Conservation (phyloP, 2,797 vertebrate genomes). For the Phoeniculus purpureus region DNA sequence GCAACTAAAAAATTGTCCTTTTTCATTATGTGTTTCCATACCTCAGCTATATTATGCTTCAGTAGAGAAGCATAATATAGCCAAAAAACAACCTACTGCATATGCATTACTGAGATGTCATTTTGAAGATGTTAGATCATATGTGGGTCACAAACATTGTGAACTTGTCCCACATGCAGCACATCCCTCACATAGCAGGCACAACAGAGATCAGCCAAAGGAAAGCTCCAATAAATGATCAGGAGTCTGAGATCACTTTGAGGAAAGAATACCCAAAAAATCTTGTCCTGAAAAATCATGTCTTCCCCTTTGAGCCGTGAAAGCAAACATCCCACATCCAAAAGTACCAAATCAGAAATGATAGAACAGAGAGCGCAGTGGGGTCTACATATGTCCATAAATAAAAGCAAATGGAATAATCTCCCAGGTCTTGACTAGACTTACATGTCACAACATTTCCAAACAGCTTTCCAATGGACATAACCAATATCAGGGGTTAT, state of each 20-base stretch:
- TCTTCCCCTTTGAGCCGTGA: background rate
- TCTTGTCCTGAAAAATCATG: background rate
- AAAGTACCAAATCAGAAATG: background rate
- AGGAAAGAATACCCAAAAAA: background rate
- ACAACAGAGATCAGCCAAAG: background rate
- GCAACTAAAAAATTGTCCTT: background rate
- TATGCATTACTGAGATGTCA: background rate
- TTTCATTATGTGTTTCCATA: background rate
- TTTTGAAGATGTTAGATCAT: background rate
- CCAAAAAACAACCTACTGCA: background rate
- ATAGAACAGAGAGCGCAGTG: background rate
- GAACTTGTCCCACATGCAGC: fast-evolving
- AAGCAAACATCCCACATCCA: background rate
- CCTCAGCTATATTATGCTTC: no score
- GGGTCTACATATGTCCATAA: background rate
- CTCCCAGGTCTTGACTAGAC: background rate
- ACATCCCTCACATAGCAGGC: background rate
- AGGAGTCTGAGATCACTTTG: background rate
- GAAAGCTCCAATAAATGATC: background rate
- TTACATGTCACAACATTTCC: background rate
- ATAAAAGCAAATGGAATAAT: background rate
- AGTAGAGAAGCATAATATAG: background rate
- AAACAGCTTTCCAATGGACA: background rate
- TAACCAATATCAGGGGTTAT: background rate
- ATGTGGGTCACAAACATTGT: background rate